Evolutionary conservation across 2,888 invertebrate genomes (phyloP).

Genomic region (Tortricodes alternella): DNA sequence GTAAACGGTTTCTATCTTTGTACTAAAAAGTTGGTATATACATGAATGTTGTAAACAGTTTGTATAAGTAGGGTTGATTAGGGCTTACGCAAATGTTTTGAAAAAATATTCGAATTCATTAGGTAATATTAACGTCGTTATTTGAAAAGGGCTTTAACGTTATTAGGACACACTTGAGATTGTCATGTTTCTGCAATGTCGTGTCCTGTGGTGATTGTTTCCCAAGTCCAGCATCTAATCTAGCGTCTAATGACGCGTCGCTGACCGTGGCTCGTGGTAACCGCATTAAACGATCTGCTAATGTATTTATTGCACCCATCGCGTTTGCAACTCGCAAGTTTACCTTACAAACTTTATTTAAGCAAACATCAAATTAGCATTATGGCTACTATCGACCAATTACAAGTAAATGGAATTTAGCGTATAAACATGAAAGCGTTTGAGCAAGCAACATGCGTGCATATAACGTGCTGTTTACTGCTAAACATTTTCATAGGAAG

Average conservation of each 20-base stretch:
- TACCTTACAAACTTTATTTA: conserved; percentile 15
- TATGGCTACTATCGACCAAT: conserved; percentile 24
- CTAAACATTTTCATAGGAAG: conserved; percentile 56
- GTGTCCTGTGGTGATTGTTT: neutral
- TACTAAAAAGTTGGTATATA: too few relatives aligned
- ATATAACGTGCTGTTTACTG: conserved; percentile 37
- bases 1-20: too few relatives aligned
- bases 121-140: too few relatives aligned
- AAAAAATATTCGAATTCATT: too few relatives aligned
- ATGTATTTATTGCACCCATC: conserved; percentile 18
- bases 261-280: too few relatives aligned
- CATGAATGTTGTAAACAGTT: too few relatives aligned
- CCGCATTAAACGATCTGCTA: conserved; percentile 8
- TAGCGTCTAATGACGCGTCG: too few relatives aligned
- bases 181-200: too few relatives aligned
- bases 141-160: too few relatives aligned
- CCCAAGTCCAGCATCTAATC: neutral
- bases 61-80: too few relatives aligned
- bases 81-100: too few relatives aligned
- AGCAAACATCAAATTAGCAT: conserved; percentile 28
- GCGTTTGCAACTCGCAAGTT: neutral
- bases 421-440: conserved; percentile 34
- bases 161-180: too few relatives aligned
- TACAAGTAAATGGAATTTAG: conserved; percentile 33
- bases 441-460: conserved; percentile 32